Conservation (phyloP, 2,888 invertebrate genomes). For the Ophonus ardosiacus region DNA sequence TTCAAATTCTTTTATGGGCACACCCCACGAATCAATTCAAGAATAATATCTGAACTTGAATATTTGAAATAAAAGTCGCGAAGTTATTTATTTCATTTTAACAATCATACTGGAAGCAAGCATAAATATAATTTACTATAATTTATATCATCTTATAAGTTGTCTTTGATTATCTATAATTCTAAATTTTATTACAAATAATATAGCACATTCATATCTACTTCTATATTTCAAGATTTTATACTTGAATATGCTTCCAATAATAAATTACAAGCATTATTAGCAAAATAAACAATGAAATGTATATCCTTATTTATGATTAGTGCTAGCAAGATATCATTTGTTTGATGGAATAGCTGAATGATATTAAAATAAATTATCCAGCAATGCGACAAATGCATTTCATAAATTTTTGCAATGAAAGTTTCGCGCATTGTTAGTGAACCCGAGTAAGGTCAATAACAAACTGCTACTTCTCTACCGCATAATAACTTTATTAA, state of each 20-base stretch:
- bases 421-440: constrained; percentile 36
- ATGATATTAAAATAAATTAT: constrained; percentile 54
- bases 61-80: too few species aligned
- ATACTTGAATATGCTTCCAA: not conserved
- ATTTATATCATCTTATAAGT: too few species aligned
- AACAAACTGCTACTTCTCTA: constrained; percentile 30
- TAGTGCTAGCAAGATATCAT: not conserved
- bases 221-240: too few species aligned
- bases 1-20: too few species aligned
- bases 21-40: too few species aligned
- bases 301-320: not conserved
- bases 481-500: constrained; percentile 54
- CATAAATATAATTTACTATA: too few species aligned
- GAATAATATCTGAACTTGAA: too few species aligned
- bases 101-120: too few species aligned
- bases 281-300: not conserved
- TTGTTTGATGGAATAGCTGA: constrained; percentile 23
- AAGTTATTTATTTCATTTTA: too few species aligned
- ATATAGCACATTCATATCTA: too few species aligned
- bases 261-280: not conserved
- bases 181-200: too few species aligned
- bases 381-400: constrained; percentile 49
- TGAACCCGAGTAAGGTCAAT: constrained; percentile 39
- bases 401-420: constrained; percentile 51
- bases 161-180: too few species aligned